These are phyloP conservation scores for Diplazon laetatorius DNA, from an alignment of 2,888 invertebrate species.

Conservation along the genomic window DNA sequence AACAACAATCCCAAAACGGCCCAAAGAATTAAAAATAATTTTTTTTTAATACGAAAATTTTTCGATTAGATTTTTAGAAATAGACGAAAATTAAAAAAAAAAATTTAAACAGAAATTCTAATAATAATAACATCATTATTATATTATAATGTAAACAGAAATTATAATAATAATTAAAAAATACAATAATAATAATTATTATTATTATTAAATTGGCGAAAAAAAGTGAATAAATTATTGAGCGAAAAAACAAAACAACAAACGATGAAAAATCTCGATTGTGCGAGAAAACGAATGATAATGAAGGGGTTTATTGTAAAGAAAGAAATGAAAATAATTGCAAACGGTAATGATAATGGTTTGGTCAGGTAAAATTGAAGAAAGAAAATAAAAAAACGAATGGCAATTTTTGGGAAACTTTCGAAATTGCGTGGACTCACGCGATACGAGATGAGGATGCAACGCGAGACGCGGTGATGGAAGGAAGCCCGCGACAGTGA, in stretches of 20 bases:
- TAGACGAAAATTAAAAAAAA: slow-evolving; percentile 3
- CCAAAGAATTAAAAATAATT: no score
- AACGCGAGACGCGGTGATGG: background rate
- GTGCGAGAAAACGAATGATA: background rate
- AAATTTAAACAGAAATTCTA: no score
- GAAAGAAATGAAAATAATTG: slow-evolving; percentile 20
- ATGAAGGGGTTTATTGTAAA: background rate
- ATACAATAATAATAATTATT: no score
- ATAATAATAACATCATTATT: no score
- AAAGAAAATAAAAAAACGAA: slow-evolving; percentile 18
- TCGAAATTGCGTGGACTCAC: slow-evolving; percentile 12
- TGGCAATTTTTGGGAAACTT: background rate
- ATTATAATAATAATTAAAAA: no score
- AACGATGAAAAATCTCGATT: background rate
- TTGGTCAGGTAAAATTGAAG: no score
- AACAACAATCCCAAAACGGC: no score
- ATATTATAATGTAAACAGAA: no score
- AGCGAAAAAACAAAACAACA: background rate
- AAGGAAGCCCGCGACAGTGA: background rate
- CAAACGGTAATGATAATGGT: slow-evolving; percentile 39
- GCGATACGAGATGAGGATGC: slow-evolving; percentile 10
- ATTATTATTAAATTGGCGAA: no score
- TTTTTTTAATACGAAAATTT: no score
- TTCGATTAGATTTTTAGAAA: background rate
- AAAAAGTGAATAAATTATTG: background rate